A percentile compares a stretch with the other conserved stretches of the same genome.
Evolutionary conservation across 2,113 vertebrate species (phyloP).

Genomic region (Rostratula benghalensis): DNA sequence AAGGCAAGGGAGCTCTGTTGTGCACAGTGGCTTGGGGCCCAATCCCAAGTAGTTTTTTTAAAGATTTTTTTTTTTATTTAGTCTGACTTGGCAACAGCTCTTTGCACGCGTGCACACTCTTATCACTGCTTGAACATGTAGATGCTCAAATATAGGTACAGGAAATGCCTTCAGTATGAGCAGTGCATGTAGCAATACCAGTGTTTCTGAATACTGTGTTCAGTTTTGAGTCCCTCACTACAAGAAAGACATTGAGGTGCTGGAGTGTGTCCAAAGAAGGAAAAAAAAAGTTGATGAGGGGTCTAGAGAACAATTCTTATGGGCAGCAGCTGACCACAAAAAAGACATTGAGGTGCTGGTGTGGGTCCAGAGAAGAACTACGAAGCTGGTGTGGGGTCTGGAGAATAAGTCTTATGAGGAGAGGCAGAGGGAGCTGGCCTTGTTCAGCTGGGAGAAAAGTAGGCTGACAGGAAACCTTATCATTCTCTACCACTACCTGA

Average conservation of each 20-base stretch:
- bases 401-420: too few species aligned
- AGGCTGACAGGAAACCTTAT: too few species aligned
- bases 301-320: not conserved
- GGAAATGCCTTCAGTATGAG: not conserved
- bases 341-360: too few species aligned
- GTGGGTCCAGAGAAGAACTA: too few species aligned
- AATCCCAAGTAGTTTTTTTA: not conserved
- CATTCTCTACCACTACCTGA: too few species aligned
- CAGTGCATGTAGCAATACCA: not conserved
- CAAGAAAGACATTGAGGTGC: not conserved
- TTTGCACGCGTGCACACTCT: rapidly evolving
- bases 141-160: not conserved
- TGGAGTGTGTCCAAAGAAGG: not conserved
- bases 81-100: not conserved
- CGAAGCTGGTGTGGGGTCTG: too few species aligned
- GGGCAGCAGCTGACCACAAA: not conserved
- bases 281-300: not conserved
- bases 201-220: not conserved
- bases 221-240: not conserved
- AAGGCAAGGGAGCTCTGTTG: not conserved
- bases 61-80: not conserved
- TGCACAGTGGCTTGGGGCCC: not conserved
- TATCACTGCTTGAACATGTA: not conserved
- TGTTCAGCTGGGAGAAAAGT: too few species aligned
- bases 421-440: too few species aligned